These are phyloP conservation scores for Irena cyanogastra DNA, from an alignment of 2,113 vertebrate genomes.

Conservation along the genomic window DNA sequence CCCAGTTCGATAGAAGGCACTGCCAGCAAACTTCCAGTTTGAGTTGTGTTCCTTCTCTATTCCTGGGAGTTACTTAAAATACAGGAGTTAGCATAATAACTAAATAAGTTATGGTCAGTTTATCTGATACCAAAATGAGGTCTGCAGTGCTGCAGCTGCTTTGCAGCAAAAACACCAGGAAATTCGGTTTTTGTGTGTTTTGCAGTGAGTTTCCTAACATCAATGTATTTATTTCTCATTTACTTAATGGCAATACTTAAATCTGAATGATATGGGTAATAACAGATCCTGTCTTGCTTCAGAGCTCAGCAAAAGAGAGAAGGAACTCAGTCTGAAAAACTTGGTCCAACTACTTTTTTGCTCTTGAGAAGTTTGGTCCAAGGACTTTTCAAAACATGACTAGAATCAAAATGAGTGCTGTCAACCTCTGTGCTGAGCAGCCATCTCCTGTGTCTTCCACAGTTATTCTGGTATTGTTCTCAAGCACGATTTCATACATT, in stretches of 20 bases:
- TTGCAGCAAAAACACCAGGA: not conserved
- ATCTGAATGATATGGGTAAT: not conserved
- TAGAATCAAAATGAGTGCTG: not conserved
- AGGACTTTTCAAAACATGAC: not conserved
- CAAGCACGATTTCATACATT: not conserved
- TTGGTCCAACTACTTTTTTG: not conserved
- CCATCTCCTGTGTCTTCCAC: not conserved
- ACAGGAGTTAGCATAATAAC: not conserved
- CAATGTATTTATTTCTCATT: not conserved
- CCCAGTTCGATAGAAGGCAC: not conserved
- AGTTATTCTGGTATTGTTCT: not conserved
- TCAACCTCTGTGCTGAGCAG: not conserved
- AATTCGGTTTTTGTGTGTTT: not conserved
- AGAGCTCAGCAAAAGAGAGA: not conserved
- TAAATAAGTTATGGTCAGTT: not conserved
- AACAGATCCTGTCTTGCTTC: not conserved
- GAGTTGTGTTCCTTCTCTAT: not conserved
- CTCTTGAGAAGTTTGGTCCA: not conserved
- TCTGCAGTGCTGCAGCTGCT: not conserved
- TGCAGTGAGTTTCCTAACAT: not conserved
- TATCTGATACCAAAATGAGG: not conserved
- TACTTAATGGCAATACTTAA: not conserved
- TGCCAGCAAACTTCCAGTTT: not conserved
- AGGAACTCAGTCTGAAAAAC: not conserved
- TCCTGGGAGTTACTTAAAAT: not conserved